Percentiles rank a stretch among this genome's conserved stretches.
Conservation (phyloP, 2,888 invertebrate species). For the Charanyca ferruginea region DNA sequence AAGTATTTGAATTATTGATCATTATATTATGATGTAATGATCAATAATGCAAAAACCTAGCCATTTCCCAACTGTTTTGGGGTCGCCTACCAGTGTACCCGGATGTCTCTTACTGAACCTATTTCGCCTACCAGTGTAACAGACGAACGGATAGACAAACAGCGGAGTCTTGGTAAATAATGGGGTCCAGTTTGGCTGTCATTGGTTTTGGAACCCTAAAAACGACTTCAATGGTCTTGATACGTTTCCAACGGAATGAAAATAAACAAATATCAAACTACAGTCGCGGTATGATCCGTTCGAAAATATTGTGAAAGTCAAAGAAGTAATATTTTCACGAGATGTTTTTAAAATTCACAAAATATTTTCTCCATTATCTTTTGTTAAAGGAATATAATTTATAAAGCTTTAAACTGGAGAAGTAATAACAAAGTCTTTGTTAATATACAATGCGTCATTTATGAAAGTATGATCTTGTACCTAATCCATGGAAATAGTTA, state of each 20-base stretch:
- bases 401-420: not conserved
- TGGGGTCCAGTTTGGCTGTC: too few species aligned
- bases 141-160: too few species aligned
- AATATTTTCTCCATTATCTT: not conserved
- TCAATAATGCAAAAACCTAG: too few species aligned
- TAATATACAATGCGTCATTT: not conserved
- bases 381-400: not conserved
- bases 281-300: not conserved
- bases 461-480: not conserved
- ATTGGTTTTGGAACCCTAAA: too few species aligned
- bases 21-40: too few species aligned
- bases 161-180: too few species aligned
- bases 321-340: not conserved
- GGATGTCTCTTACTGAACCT: too few species aligned
- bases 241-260: not conserved
- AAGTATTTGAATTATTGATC: too few species aligned
- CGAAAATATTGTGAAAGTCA: slow-evolving; percentile 17
- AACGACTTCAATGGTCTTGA: not conserved
- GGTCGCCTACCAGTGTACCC: too few species aligned
- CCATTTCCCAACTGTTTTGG: too few species aligned
- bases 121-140: too few species aligned
- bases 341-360: not conserved
- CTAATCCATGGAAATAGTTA: not conserved
- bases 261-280: not conserved
- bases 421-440: slow-evolving; percentile 25